Conservation (phyloP, 2,113 vertebrate genomes). For the Mesembrinibis cayennensis region DNA sequence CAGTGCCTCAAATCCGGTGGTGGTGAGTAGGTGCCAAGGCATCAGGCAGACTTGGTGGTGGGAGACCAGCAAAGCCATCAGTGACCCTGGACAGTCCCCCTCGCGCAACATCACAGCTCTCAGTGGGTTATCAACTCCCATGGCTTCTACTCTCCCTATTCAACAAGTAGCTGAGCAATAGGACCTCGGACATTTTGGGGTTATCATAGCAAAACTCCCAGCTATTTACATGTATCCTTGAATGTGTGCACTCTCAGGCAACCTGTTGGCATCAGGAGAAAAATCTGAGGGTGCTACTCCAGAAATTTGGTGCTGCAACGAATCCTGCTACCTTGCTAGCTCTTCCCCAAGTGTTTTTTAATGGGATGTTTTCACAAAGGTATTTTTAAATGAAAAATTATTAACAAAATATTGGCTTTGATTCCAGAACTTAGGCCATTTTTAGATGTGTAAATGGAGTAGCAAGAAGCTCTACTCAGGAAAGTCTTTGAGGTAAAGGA, state of each 20-base stretch:
- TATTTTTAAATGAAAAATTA: not conserved
- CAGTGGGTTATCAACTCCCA: accelerated
- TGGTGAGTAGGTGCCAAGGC: not conserved
- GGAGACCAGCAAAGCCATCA: not conserved
- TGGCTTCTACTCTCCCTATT: not conserved
- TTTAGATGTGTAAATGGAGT: not conserved
- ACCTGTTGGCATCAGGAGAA: not conserved
- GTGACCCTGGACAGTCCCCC: accelerated
- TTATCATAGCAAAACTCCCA: not conserved
- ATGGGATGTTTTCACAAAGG: not conserved
- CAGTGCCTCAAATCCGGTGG: accelerated
- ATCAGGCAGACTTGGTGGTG: not conserved
- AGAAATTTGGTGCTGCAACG: not conserved
- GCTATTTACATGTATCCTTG: not conserved
- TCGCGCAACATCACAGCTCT: accelerated
- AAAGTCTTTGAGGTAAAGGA: not conserved
- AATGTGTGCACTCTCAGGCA: not conserved
- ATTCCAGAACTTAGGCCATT: not conserved
- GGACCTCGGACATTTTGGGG: not conserved
- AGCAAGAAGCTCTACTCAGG: not conserved
- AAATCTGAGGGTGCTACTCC: not conserved
- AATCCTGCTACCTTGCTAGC: not conserved
- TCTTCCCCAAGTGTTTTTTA: not conserved
- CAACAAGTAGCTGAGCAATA: not conserved
- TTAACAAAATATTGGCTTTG: not conserved